These are phyloP conservation scores for Esperia sulphurella DNA, from an alignment of 2,888 invertebrate species.

Conservation along the genomic window DNA sequence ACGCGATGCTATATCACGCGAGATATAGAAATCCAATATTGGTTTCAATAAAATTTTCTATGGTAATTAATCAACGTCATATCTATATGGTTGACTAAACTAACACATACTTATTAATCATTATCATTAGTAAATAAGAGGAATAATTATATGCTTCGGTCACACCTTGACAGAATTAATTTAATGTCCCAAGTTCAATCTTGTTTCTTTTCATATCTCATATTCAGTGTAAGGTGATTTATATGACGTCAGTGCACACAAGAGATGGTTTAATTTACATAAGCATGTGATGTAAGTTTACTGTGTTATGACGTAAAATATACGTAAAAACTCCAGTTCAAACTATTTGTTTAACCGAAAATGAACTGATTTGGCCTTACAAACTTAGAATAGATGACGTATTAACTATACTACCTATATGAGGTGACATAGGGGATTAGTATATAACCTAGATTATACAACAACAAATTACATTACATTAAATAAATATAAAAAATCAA, in stretches of 20 bases:
- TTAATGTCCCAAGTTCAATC: not conserved
- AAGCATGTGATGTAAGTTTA: not conserved
- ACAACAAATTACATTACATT: no score
- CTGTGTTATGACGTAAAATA: not conserved
- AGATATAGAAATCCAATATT: not conserved
- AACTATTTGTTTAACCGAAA: not conserved
- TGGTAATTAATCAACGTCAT: no score
- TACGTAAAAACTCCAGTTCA: not conserved
- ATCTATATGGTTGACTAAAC: not conserved
- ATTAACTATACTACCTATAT: not conserved
- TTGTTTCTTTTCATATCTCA: not conserved
- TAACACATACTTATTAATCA: no score
- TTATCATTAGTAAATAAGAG: not conserved
- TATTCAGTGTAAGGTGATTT: not conserved
- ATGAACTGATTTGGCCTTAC: constrained; percentile 4
- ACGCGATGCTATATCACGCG: not conserved
- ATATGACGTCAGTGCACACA: not conserved
- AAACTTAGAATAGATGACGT: not conserved
- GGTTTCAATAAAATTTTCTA: not conserved
- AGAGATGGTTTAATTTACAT: not conserved
- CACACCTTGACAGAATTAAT: not conserved
- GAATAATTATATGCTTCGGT: not conserved
- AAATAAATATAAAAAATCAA: no score
- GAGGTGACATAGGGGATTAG: no score
- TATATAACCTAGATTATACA: no score